Percentiles rank a stretch among this genome's conserved stretches.
Conservation (phyloP, 2,888 invertebrate species). For the Pycnomerus fuliginosus region DNA sequence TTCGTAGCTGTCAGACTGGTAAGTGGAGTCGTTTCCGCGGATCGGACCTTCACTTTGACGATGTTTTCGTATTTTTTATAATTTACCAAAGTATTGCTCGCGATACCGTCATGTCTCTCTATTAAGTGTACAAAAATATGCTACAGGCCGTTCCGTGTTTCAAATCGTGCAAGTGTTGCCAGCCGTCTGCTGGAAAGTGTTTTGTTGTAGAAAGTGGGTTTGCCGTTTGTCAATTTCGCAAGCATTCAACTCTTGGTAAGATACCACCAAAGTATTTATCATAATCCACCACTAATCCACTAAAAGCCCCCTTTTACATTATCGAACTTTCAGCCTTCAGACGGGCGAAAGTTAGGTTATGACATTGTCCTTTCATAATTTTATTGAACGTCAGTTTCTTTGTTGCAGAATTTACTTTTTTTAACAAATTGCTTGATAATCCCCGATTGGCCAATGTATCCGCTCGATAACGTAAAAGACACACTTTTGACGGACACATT, state of each 20-base stretch:
- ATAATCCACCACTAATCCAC: too few relatives aligned
- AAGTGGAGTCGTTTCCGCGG: conserved; percentile 41
- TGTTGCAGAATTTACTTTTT: too few relatives aligned
- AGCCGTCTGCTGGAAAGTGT: conserved; percentile 47
- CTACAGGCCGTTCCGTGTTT: conserved; percentile 45
- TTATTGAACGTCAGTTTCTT: too few relatives aligned
- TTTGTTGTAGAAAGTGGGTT: conserved; percentile 52
- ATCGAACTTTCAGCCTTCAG: not conserved
- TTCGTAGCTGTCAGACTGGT: conserved; percentile 45
- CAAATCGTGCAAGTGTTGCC: conserved; percentile 48
- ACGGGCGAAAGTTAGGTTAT: conserved; percentile 11
- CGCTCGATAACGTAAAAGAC: not conserved
- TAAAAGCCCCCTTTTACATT: conserved; percentile 11
- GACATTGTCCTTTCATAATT: too few relatives aligned
- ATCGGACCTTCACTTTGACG: conserved; percentile 37
- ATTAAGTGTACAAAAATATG: conserved; percentile 43
- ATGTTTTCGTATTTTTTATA: conserved; percentile 43
- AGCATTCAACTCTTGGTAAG: conserved; percentile 46
- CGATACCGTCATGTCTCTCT: conserved; percentile 26
- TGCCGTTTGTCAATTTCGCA: conserved; percentile 47
- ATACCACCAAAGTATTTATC: too few relatives aligned
- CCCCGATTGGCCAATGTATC: too few relatives aligned
- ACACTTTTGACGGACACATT: conserved; percentile 1
- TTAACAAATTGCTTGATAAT: too few relatives aligned
- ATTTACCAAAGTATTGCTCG: conserved; percentile 19